A percentile compares a stretch with the other conserved stretches of the same genome.
Evolutionary conservation across 2,888 invertebrate genomes (phyloP).

Genomic region (Sabatieria punctata): DNA sequence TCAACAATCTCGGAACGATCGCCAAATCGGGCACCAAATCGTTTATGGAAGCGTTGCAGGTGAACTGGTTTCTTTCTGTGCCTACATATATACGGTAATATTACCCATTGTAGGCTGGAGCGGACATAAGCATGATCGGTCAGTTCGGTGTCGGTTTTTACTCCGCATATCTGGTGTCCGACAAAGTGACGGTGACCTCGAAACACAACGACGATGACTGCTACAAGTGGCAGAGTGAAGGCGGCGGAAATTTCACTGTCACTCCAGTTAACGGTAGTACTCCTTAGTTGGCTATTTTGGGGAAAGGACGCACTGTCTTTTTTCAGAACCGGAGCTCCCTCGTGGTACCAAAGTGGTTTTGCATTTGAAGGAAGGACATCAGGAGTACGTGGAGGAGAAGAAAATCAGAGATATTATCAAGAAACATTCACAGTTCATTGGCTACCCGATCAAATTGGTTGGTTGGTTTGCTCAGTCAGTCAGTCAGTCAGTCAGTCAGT

Average conservation of each 20-base stretch:
- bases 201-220: slow-evolving; percentile 96
- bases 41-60: slow-evolving; percentile 96
- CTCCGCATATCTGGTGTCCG: slow-evolving; percentile 90
- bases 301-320: slow-evolving; percentile 3
- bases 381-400: slow-evolving; percentile 80
- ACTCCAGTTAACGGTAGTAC: slow-evolving; percentile 48
- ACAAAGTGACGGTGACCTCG: slow-evolving; percentile 72
- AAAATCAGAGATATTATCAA: slow-evolving; percentile 92
- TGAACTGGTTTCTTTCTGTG: slow-evolving; percentile 11
- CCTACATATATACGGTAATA: not conserved
- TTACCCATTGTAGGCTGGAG: slow-evolving; percentile 52
- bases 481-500: no score
- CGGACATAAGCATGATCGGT: slow-evolving; percentile 99
- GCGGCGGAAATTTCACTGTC: slow-evolving; percentile 93
- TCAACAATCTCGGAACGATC: slow-evolving; percentile 95
- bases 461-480: no score
- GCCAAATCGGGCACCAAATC: slow-evolving; percentile 99
- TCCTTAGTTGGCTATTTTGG: not conserved
- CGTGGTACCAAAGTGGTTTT: slow-evolving; percentile 88
- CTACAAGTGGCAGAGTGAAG: slow-evolving; percentile 95
- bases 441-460: slow-evolving; percentile 85
- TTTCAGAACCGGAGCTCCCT: slow-evolving; percentile 28
- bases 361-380: slow-evolving; percentile 84
- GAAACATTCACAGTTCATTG: slow-evolving; percentile 97
- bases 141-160: slow-evolving; percentile 99